These are phyloP conservation scores for Tiliacea citrago DNA, from an alignment of 2,888 invertebrate species.

Conservation along the genomic window DNA sequence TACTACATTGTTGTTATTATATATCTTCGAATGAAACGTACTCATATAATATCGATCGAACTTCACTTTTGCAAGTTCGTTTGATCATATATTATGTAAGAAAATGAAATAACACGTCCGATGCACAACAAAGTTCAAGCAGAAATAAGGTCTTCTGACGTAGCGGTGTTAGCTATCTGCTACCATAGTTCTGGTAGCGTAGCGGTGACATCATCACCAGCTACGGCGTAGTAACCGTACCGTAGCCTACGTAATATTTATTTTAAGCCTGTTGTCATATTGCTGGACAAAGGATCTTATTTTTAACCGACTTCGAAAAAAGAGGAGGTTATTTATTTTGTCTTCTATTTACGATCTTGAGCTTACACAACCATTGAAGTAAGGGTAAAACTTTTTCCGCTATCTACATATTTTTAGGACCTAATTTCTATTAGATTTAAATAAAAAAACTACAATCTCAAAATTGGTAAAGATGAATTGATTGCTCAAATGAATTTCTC, in stretches of 20 bases:
- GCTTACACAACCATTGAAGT: background rate
- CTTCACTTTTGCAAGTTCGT: too few species aligned
- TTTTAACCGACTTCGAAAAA: background rate
- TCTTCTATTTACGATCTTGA: background rate
- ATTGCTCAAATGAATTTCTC: background rate
- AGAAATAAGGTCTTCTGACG: background rate
- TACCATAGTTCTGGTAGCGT: conserved; percentile 26
- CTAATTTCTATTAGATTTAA: background rate
- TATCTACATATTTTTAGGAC: background rate
- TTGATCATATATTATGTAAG: too few species aligned
- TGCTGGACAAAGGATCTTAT: background rate
- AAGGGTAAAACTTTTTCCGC: too few species aligned
- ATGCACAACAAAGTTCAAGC: background rate
- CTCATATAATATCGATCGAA: too few species aligned
- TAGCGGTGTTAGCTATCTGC: conserved; percentile 13
- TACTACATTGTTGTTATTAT: too few species aligned
- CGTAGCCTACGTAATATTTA: background rate
- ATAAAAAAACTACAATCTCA: background rate
- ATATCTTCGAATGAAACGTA: too few species aligned
- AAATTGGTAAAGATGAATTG: background rate
- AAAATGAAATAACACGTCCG: background rate
- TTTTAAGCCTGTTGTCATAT: background rate
- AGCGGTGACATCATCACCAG: conserved; percentile 28
- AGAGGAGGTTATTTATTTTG: background rate
- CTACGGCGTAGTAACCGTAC: conserved; percentile 35